A percentile compares a stretch with the other conserved stretches of the same genome.
Evolutionary conservation across 2,797 vertebrate species (phyloP).

Genomic region (Phrynocephalus vlangalii): DNA sequence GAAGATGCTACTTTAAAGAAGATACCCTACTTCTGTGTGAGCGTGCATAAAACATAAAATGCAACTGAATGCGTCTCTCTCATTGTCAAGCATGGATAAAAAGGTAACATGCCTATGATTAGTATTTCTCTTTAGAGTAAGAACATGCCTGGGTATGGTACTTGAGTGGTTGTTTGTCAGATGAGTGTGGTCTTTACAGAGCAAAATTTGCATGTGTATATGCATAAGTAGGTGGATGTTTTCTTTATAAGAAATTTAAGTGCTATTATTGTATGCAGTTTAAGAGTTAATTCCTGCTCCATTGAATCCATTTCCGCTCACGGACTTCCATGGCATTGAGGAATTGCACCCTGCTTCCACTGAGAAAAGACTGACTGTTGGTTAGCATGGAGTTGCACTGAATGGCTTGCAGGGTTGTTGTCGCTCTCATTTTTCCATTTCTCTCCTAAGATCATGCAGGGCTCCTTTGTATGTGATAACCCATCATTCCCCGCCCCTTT

Average conservation of each 20-base stretch:
- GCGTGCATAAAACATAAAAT: conserved; percentile 36
- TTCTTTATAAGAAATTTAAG: neutral
- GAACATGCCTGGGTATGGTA: neutral
- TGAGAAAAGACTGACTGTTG: neutral
- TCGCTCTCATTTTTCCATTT: neutral
- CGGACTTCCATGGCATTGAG: neutral
- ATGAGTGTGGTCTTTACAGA: neutral
- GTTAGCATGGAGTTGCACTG: neutral
- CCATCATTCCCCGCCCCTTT: neutral
- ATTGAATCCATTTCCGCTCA: neutral
- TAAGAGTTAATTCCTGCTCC: neutral
- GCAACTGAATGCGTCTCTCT: conserved; percentile 51
- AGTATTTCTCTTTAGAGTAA: conserved; percentile 6
- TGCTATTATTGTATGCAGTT: neutral
- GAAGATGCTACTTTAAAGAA: conserved; percentile 35
- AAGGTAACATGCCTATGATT: conserved; percentile 5
- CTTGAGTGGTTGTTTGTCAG: neutral
- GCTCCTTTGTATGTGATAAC: neutral
- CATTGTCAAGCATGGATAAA: conserved; percentile 34
- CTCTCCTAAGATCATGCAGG: neutral
- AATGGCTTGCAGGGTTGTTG: neutral
- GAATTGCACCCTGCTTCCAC: neutral
- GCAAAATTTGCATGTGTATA: neutral
- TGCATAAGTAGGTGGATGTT: neutral
- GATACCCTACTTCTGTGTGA: conserved; percentile 46